Base-by-base conservation (phyloP, 2,797 vertebrate species). In the Protonibea diacanthus region DNA sequence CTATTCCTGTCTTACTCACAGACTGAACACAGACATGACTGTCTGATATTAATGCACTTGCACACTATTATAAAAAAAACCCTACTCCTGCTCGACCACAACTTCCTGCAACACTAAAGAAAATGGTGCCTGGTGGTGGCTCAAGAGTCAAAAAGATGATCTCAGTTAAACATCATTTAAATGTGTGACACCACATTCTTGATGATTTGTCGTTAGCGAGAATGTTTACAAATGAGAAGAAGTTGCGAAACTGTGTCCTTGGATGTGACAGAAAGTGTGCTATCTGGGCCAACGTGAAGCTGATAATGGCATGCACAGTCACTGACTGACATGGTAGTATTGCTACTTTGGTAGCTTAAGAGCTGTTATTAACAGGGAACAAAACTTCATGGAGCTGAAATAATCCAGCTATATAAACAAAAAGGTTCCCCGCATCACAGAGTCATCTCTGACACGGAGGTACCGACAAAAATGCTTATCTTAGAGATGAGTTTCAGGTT, bases 91-190 rank as follows among this genome's bases (percentile, higher is more conserved):
- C 27, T 23, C 68, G 60, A 78, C 72, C 53, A 60, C 45, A 58
- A 74, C 68, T 85, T 86, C 85, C 87, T 74, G 74, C 12, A 33
- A 49, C 5, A 62, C 74, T 27, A 27, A 14, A 51, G 29, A 62
- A 49, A 3, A 20, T 20, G 2, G 25, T 27, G 29, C 20, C 44
- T 10, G 27, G 23, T 20, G 33, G 12, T 5, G 1, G 5, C 38
- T 63, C 49, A 68, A 60, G 21, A 77, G 59, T 47, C 42, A 13
- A 17, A 14, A 55, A n/a, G 23, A 71, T 63, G 20, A 61, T 56
- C 21, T 80, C 52, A 29, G 61, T 65, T 78, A 79, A 58, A 60
- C 17, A 73, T 44, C 11, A 69, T 12, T 12, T 59, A 58, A 58
- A 70, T 14, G 38, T 81, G 66, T 38, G 57, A 80, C 7, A 51